Conservation (phyloP, 2,113 vertebrate genomes). For the Mobula hypostoma region DNA sequence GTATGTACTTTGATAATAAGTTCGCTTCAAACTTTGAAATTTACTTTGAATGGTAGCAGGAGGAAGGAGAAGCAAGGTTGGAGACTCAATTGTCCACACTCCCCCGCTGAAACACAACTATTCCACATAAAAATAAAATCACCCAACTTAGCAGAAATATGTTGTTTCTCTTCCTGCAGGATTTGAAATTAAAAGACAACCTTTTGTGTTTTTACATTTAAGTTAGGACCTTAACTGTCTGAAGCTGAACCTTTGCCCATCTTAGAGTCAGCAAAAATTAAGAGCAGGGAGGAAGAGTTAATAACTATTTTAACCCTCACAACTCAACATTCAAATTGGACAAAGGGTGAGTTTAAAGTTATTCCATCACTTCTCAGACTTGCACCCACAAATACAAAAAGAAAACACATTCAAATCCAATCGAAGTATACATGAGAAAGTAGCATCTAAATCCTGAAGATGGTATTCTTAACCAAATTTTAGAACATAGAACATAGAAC, state of each 20-base stretch:
- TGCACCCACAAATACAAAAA: not conserved
- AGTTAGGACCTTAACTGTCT: not conserved
- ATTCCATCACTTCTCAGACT: not conserved
- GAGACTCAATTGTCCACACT: not conserved
- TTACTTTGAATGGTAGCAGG: not conserved
- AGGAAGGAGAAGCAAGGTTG: not conserved
- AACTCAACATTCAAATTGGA: not conserved
- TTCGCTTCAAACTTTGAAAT: too few relatives aligned
- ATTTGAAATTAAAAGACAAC: not conserved
- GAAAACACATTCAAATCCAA: not conserved
- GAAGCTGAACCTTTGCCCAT: not conserved
- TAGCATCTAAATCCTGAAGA: not conserved
- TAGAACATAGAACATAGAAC: too few relatives aligned
- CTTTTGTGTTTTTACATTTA: not conserved
- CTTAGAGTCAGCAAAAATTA: not conserved
- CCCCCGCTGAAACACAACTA: not conserved
- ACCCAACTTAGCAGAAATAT: too few relatives aligned
- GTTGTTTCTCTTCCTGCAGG: not conserved
- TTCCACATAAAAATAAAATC: not conserved
- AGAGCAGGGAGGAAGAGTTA: too few relatives aligned
- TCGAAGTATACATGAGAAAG: not conserved
- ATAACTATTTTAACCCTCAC: not conserved
- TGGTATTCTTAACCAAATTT: not conserved
- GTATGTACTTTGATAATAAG: too few relatives aligned
- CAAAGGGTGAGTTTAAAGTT: not conserved